Evolutionary conservation across 2,888 invertebrate species (phyloP).

Genomic region (Callosobruchus maculatus): DNA sequence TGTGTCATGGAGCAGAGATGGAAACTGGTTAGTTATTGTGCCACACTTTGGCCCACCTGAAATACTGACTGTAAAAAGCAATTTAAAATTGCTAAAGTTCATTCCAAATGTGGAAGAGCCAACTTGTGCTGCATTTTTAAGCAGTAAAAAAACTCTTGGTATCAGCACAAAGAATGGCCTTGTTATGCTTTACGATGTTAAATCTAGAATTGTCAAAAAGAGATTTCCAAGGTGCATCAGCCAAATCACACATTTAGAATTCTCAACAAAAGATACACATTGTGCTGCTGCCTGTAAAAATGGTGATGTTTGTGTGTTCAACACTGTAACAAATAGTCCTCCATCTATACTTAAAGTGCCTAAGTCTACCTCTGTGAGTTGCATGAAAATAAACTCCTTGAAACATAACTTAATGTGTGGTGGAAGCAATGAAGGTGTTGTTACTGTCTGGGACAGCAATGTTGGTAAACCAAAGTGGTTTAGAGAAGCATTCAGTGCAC

Average conservation of each 20-base stretch:
- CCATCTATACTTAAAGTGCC: slow-evolving; percentile 39
- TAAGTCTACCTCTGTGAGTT: slow-evolving; percentile 38
- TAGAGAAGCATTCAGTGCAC: slow-evolving; percentile 52
- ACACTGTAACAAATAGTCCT: slow-evolving; percentile 34
- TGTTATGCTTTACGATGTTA: slow-evolving; percentile 44
- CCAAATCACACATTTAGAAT: slow-evolving; percentile 37
- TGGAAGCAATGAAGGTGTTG: slow-evolving; percentile 44
- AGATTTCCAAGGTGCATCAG: slow-evolving; percentile 35
- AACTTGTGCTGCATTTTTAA: slow-evolving; percentile 43
- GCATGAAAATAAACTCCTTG: slow-evolving; percentile 37
- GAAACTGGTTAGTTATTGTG: slow-evolving; percentile 43
- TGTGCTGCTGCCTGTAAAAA: slow-evolving; percentile 40
- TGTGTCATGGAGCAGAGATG: slow-evolving; percentile 46
- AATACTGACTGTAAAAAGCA: slow-evolving; percentile 41
- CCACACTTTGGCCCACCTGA: slow-evolving; percentile 41
- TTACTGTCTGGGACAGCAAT: slow-evolving; percentile 45
- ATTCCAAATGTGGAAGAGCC: slow-evolving; percentile 41
- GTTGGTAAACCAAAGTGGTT: slow-evolving; percentile 34
- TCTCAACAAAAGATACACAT: slow-evolving; percentile 42
- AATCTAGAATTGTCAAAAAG: slow-evolving; percentile 37
- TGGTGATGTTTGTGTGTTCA: slow-evolving; percentile 42
- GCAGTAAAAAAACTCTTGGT: slow-evolving; percentile 40
- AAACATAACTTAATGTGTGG: slow-evolving; percentile 39
- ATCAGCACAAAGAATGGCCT: slow-evolving; percentile 41
- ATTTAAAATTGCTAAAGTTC: slow-evolving; percentile 38